phyloP scores from a whole-genome alignment of 2,888 invertebrate genomes.

The Taenaris catops region DNA sequence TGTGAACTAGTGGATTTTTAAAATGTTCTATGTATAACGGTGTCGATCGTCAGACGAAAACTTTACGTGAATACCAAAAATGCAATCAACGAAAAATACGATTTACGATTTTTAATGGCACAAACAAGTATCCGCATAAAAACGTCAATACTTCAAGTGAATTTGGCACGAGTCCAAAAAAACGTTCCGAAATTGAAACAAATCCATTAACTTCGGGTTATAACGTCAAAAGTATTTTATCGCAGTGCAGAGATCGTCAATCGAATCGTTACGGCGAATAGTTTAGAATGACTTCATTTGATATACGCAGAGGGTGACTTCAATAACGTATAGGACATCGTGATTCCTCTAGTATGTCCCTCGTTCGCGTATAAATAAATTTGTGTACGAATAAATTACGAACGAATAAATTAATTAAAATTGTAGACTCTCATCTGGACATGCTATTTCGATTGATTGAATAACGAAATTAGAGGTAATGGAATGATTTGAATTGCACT shows the following conservation, averaged over 20 bases:
- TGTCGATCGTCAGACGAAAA: too few relatives aligned
- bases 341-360: slow-evolving; percentile 37
- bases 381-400: slow-evolving; percentile 15
- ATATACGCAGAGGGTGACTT: slow-evolving; percentile 62
- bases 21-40: too few relatives aligned
- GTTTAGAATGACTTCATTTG: slow-evolving; percentile 74
- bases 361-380: slow-evolving; percentile 43
- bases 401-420: not conserved
- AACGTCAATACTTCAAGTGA: slow-evolving; percentile 24
- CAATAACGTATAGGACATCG: slow-evolving; percentile 43
- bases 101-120: slow-evolving; percentile 18
- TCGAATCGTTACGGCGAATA: slow-evolving; percentile 66
- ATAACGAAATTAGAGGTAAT: slow-evolving; percentile 7
- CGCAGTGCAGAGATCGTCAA: slow-evolving; percentile 46
- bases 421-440: slow-evolving; percentile 10
- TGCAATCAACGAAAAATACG: too few relatives aligned
- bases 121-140: slow-evolving; percentile 22
- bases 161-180: slow-evolving; percentile 26
- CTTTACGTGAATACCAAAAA: too few relatives aligned
- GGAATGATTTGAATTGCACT: slow-evolving; percentile 5
- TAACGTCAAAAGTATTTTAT: slow-evolving; percentile 29
- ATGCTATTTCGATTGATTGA: slow-evolving; percentile 9
- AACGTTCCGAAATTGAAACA: slow-evolving; percentile 26
- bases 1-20: too few relatives aligned
- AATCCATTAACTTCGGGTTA: slow-evolving; percentile 27